Evolutionary conservation across 2,888 invertebrate genomes (phyloP).

Genomic region (Orthosia gothica): DNA sequence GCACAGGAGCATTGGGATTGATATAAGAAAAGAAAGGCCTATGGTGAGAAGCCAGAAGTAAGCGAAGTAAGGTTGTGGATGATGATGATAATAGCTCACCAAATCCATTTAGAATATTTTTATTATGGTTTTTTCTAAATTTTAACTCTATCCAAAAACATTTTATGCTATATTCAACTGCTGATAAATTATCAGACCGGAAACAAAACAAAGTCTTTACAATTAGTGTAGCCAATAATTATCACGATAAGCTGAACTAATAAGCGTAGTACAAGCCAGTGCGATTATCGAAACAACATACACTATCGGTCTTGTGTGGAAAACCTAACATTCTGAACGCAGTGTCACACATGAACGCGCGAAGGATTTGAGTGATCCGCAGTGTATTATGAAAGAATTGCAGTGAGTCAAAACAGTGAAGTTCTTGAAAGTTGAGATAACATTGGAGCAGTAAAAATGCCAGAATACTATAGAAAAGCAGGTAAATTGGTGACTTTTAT

Average conservation of each 20-base stretch:
- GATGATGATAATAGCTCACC: background rate
- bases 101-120: background rate
- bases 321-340: background rate
- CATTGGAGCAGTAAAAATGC: background rate
- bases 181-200: background rate
- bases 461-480: background rate
- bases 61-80: too few species aligned
- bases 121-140: too few species aligned
- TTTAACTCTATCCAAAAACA: background rate
- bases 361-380: background rate
- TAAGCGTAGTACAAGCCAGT: conserved; percentile 17
- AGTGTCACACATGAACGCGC: background rate
- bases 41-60: too few species aligned
- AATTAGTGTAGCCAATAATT: background rate
- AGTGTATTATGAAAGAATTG: background rate
- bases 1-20: too few species aligned
- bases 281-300: conserved; percentile 17
- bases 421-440: conserved; percentile 5
- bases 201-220: conserved; percentile 23
- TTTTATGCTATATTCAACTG: background rate
- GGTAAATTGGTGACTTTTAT: background rate
- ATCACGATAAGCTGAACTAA: conserved; percentile 33
- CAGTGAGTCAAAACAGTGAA: background rate
- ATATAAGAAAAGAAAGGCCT: too few species aligned
- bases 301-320: conserved; percentile 2